Conservation (phyloP, 2,113 vertebrate species). For the Leptosomus discolor region DNA sequence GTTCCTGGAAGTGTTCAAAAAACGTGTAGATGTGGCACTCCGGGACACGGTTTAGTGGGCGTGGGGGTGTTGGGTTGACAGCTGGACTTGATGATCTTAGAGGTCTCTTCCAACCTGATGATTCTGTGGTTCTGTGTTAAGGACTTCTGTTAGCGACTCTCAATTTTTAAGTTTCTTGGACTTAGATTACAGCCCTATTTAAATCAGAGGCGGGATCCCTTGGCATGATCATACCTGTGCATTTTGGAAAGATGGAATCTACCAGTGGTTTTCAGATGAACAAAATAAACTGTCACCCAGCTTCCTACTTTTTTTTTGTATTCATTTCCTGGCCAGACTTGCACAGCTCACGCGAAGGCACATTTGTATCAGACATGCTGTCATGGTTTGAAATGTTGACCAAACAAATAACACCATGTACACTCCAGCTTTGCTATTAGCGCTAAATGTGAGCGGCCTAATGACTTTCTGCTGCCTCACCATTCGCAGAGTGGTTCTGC, state of each 20-base stretch:
- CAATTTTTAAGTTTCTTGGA: background rate
- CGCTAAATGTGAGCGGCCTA: background rate
- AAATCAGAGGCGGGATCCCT: background rate
- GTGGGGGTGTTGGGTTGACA: too few species aligned
- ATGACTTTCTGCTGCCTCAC: background rate
- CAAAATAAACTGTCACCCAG: background rate
- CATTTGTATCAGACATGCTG: background rate
- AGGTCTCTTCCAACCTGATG: too few species aligned
- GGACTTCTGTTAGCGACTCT: background rate
- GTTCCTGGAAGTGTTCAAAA: too few species aligned
- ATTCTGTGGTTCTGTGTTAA: too few species aligned
- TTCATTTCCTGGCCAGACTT: background rate
- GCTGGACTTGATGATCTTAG: too few species aligned
- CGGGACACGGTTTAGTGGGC: too few species aligned
- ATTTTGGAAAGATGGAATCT: background rate
- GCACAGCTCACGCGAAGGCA: background rate
- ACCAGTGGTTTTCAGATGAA: background rate
- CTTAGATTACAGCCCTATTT: background rate
- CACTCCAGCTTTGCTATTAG: background rate
- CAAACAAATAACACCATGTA: background rate
- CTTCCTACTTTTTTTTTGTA: background rate
- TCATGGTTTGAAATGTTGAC: background rate
- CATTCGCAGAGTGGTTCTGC: background rate
- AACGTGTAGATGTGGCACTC: too few species aligned
- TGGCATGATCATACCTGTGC: too few species aligned